Percentiles rank a stretch among this genome's conserved stretches.
Evolutionary conservation across 2,113 vertebrate species (phyloP).

Genomic region (Setophaga kirtlandii): DNA sequence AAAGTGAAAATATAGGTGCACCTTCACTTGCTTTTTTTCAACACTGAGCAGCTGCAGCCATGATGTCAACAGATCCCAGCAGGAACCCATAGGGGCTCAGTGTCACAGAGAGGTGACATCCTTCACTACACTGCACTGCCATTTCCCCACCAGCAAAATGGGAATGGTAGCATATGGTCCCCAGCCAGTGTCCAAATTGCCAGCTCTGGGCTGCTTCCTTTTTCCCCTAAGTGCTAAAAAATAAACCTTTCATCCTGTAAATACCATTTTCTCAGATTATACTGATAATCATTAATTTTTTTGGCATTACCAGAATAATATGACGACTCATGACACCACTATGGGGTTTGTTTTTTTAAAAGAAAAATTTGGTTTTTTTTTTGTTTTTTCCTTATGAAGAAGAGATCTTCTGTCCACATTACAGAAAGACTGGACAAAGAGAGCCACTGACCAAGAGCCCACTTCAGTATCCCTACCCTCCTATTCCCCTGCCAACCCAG

Average conservation of each 20-base stretch:
- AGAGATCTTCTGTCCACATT: neutral
- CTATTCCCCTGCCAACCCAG: neutral
- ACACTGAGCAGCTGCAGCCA: fast-evolving
- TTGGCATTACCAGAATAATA: neutral
- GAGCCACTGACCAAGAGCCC: neutral
- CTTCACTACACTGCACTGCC: fast-evolving
- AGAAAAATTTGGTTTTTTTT: neutral
- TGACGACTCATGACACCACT: neutral
- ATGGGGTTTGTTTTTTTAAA: neutral
- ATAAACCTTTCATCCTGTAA: neutral
- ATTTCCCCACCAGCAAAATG: fast-evolving
- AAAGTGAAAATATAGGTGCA: neutral
- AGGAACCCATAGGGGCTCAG: neutral
- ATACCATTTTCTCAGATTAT: neutral
- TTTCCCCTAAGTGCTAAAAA: neutral
- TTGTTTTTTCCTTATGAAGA: neutral
- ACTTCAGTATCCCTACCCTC: neutral
- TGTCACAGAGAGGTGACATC: neutral
- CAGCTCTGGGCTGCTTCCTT: neutral
- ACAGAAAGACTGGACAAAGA: neutral
- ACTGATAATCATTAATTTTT: neutral
- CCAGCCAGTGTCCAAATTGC: neutral
- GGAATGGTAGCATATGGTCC: fast-evolving
- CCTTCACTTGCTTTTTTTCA: fast-evolving
- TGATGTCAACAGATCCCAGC: fast-evolving